Evolutionary conservation across 2,113 vertebrate genomes (phyloP).

Genomic region (Toxotes jaculatrix): DNA sequence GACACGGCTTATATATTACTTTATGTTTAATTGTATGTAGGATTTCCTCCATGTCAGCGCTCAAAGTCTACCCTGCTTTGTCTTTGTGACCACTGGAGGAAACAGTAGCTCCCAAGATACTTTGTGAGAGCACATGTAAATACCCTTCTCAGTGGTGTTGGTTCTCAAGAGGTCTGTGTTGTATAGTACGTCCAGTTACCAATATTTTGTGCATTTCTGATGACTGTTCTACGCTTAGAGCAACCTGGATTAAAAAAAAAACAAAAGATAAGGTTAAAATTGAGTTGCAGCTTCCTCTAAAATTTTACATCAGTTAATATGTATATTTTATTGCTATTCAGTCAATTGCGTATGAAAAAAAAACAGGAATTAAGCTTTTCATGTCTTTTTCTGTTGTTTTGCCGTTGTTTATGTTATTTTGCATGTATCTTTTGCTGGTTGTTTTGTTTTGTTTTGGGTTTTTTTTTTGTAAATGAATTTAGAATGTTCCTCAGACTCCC

Average conservation of each 20-base stretch:
- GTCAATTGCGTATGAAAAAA: not conserved
- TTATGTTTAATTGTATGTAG: not conserved
- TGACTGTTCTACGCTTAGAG: not conserved
- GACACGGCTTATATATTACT: not conserved
- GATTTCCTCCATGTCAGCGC: not conserved
- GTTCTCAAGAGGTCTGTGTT: not conserved
- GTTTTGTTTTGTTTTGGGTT: too few relatives aligned
- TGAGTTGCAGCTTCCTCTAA: not conserved
- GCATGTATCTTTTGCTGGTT: not conserved
- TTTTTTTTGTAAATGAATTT: not conserved
- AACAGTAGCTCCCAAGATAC: not conserved
- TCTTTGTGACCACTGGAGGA: conserved; percentile 21
- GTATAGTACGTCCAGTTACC: not conserved
- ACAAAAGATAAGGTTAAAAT: too few relatives aligned
- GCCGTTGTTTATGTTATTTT: not conserved
- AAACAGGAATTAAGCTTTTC: not conserved
- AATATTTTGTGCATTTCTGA: not conserved
- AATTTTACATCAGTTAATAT: not conserved
- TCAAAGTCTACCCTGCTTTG: not conserved
- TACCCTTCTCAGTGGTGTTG: not conserved
- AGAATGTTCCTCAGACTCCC: not conserved
- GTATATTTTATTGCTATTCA: not conserved
- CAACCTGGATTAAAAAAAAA: not conserved
- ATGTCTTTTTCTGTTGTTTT: not conserved
- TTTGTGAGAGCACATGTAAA: not conserved